Conservation (phyloP, 2,888 invertebrate genomes). For the Drosophila borborema region DNA sequence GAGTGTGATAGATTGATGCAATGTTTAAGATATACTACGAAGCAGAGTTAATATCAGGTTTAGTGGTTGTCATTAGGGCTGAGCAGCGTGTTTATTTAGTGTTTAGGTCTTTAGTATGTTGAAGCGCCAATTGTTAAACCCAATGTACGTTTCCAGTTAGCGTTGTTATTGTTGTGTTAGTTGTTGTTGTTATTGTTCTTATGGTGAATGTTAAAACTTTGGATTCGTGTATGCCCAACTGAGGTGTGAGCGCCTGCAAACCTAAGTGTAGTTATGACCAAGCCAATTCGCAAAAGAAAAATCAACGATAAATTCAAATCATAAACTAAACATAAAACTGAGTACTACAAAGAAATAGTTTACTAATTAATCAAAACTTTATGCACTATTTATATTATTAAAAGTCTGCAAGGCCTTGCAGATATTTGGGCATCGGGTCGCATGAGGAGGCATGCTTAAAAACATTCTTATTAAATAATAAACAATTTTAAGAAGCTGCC, state of each 20-base stretch:
- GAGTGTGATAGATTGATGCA: conserved; percentile 4
- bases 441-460: conserved; percentile 52
- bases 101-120: conserved; percentile 23
- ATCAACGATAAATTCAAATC: conserved; percentile 26
- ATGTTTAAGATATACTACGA: conserved; percentile 12
- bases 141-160: conserved; percentile 28
- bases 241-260: conserved; percentile 37
- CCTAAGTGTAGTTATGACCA: conserved; percentile 42
- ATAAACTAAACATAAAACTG: conserved; percentile 17
- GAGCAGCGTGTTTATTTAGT: conserved; percentile 18
- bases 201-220: conserved; percentile 21
- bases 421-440: conserved; percentile 9
- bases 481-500: conserved; percentile 45
- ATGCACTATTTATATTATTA: conserved; percentile 1
- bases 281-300: conserved; percentile 59
- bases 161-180: conserved; percentile 30
- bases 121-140: conserved; percentile 33
- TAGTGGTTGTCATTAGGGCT: conserved; percentile 20
- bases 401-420: not conserved
- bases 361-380: conserved; percentile 18
- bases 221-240: conserved; percentile 32
- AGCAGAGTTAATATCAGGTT: conserved; percentile 25
- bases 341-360: conserved; percentile 29
- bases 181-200: conserved; percentile 13
- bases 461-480: conserved; percentile 40